Percentiles rank a stretch among this genome's conserved stretches.
Evolutionary conservation across 2,888 invertebrate genomes (phyloP).

Genomic region (Perizoma flavofasciatum): DNA sequence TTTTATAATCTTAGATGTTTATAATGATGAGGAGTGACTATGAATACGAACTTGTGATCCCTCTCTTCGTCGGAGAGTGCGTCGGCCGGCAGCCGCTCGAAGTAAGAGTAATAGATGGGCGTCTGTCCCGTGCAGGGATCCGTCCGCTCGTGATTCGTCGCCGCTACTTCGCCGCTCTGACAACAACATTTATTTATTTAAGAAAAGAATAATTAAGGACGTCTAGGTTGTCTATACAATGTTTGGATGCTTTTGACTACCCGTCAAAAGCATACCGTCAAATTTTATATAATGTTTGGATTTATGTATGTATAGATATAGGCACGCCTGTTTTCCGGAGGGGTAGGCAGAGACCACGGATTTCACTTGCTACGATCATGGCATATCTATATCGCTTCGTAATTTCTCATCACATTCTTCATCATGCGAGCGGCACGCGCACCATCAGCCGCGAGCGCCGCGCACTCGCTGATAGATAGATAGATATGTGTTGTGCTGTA

Average conservation of each 20-base stretch:
- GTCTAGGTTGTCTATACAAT: no score
- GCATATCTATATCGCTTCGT: no score
- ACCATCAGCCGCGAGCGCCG: constrained; percentile 58
- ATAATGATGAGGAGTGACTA: neutral
- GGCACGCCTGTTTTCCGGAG: no score
- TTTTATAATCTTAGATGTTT: no score
- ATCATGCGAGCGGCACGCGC: constrained; percentile 63
- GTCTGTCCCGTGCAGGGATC: constrained; percentile 58
- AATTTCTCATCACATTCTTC: no score
- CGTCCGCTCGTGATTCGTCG: constrained; percentile 87
- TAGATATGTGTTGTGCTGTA: constrained; percentile 10
- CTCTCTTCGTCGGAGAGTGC: constrained; percentile 85
- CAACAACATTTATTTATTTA: neutral
- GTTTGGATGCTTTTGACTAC: no score
- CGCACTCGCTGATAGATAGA: constrained; percentile 46
- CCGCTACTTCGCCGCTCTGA: constrained; percentile 72
- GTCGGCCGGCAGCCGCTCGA: constrained; percentile 86
- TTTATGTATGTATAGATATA: no score
- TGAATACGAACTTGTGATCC: constrained; percentile 69
- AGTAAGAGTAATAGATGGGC: constrained; percentile 88
- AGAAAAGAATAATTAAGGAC: no score
- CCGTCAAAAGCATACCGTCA: no score
- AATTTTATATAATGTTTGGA: no score
- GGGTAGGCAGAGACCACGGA: no score
- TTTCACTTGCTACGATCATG: no score